Conservation (phyloP, 2,113 vertebrate species). For the Mixornis gularis region DNA sequence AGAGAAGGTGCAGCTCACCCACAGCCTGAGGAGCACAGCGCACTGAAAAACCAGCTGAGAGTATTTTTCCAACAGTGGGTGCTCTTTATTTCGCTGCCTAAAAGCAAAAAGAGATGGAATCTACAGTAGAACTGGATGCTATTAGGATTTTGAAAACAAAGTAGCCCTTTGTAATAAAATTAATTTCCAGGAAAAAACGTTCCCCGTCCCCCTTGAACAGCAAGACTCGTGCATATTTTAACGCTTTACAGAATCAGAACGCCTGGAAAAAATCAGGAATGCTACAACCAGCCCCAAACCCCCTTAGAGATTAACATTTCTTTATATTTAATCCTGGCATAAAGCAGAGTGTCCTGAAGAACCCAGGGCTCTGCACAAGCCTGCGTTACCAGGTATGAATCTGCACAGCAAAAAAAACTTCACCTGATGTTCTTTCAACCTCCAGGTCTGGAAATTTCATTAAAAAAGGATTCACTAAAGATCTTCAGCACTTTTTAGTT, state of each 20-base stretch:
- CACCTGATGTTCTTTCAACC: conserved; percentile 46
- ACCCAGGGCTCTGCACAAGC: not conserved
- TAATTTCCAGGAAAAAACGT: not conserved
- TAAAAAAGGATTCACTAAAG: conserved; percentile 43
- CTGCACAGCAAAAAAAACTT: not conserved
- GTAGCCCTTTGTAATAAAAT: not conserved
- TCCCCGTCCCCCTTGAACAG: not conserved
- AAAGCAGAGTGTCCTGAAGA: not conserved
- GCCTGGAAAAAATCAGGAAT: conserved; percentile 30
- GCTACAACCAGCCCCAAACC: not conserved
- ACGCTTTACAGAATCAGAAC: not conserved
- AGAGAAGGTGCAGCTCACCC: not conserved
- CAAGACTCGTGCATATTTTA: not conserved
- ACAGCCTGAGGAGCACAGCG: accelerated
- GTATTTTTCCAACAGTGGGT: not conserved
- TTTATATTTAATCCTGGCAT: not conserved
- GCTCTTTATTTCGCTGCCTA: not conserved
- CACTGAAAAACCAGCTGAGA: not conserved
- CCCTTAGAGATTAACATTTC: not conserved
- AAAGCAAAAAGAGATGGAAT: not conserved
- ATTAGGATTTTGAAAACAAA: not conserved
- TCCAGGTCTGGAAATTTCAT: conserved; percentile 55
- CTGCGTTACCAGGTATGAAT: not conserved
- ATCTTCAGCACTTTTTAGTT: conserved; percentile 20
- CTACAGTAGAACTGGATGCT: not conserved